Percentiles rank a stretch among this genome's conserved stretches.
Conservation (phyloP, 2,888 invertebrate genomes). For the Thymelicus sylvestris region DNA sequence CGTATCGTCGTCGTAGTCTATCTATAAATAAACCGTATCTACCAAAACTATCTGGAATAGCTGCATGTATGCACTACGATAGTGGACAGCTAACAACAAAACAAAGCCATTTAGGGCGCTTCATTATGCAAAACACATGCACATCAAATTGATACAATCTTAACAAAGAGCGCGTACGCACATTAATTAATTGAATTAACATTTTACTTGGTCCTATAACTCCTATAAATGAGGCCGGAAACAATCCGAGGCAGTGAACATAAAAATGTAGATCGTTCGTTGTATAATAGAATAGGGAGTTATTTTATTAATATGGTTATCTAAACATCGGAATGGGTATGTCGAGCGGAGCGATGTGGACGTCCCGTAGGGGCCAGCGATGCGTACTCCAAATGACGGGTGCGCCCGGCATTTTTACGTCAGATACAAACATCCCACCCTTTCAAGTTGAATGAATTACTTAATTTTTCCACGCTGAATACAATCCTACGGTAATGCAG, state of each 20-base stretch:
- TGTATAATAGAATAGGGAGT: slow-evolving; percentile 59
- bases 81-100: slow-evolving; percentile 37
- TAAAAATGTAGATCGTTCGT: slow-evolving; percentile 52
- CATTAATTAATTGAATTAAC: slow-evolving; percentile 63
- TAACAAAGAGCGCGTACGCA: slow-evolving; percentile 59
- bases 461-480: slow-evolving; percentile 76
- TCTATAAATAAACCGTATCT: slow-evolving; percentile 35
- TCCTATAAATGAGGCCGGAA: slow-evolving; percentile 74
- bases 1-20: slow-evolving; percentile 18
- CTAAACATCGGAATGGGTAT: slow-evolving; percentile 79
- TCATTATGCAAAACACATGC: slow-evolving; percentile 59
- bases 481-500: slow-evolving; percentile 61
- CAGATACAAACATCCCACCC: slow-evolving; percentile 74
- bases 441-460: slow-evolving; percentile 81
- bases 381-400: slow-evolving; percentile 73
- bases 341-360: slow-evolving; percentile 60
- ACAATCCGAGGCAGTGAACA: slow-evolving; percentile 74
- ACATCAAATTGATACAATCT: slow-evolving; percentile 65
- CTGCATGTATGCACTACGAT: slow-evolving; percentile 34
- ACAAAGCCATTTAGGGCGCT: slow-evolving; percentile 51
- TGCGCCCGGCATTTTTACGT: slow-evolving; percentile 75
- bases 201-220: slow-evolving; percentile 65
- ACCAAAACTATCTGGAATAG: slow-evolving; percentile 33
- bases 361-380: slow-evolving; percentile 67
- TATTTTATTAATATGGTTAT: slow-evolving; percentile 79